Conservation (phyloP, 2,113 vertebrate species). For the Limnothrissa miodon region DNA sequence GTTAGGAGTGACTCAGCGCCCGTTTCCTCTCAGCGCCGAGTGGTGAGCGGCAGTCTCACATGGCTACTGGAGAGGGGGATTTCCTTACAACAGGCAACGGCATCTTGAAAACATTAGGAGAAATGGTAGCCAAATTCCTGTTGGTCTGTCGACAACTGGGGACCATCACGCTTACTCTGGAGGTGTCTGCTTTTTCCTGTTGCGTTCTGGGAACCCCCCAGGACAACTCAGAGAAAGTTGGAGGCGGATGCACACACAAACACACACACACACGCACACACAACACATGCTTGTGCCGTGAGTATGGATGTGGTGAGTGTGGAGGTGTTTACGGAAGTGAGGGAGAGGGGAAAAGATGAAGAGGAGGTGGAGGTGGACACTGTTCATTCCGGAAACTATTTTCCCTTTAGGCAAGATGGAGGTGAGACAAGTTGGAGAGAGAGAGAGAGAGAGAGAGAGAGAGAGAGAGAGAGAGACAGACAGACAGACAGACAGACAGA, state of each 20-base stretch:
- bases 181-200: constrained; percentile 20
- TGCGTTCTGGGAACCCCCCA: constrained; percentile 3
- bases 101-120: constrained; percentile 13
- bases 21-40: not conserved
- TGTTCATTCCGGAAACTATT: not conserved
- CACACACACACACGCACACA: not conserved
- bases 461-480: not conserved
- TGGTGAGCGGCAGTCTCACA: not conserved
- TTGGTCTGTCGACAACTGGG: constrained; percentile 17
- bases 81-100: constrained; percentile 2
- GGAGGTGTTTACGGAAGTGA: not conserved
- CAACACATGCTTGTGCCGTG: not conserved
- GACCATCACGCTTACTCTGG: constrained; percentile 4
- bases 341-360: not conserved
- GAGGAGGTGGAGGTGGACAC: not conserved
- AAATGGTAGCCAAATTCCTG: not conserved
- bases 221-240: not conserved
- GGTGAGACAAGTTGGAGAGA: not conserved
- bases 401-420: not conserved
- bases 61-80: constrained; percentile 17
- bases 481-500: not conserved
- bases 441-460: not conserved
- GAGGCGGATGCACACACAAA: not conserved
- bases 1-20: not conserved
- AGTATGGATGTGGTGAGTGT: constrained; percentile 10